Evolutionary conservation across 2,888 invertebrate genomes (phyloP).

Genomic region (Catocala nupta): DNA sequence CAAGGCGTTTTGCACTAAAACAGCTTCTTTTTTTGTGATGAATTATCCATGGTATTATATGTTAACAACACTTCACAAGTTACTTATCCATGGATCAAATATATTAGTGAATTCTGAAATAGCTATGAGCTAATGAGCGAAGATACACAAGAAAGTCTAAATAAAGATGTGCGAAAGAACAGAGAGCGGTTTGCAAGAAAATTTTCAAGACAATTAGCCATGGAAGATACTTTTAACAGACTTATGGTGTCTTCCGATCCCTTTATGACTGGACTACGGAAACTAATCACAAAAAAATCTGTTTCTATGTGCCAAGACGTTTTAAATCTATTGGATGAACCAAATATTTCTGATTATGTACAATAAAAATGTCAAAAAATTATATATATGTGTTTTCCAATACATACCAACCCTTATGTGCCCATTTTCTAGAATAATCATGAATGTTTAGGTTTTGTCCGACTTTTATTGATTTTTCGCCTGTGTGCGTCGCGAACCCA

Average conservation of each 20-base stretch:
- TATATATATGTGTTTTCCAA: no score
- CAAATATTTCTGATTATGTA: no score
- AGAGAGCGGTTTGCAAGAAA: conserved; percentile 19
- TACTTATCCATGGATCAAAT: conserved; percentile 13
- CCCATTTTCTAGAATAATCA: no score
- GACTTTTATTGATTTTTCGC: no score
- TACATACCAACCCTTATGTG: no score
- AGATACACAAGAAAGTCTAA: conserved; percentile 21
- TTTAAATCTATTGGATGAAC: no score
- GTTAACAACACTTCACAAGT: conserved; percentile 14
- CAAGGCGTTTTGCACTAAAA: conserved; percentile 3
- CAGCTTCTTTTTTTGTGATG: conserved; percentile 1
- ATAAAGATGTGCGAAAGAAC: conserved; percentile 17
- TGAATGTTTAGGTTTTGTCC: no score
- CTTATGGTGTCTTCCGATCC: conserved; percentile 1
- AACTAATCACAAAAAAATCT: neutral
- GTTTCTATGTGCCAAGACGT: neutral
- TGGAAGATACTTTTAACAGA: conserved; percentile 31
- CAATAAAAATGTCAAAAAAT: no score
- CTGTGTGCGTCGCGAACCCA: no score
- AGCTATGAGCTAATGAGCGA: conserved; percentile 20
- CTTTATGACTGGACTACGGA: neutral
- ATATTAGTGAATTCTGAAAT: conserved; percentile 9
- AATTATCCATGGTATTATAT: conserved; percentile 19
- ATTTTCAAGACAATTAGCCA: conserved; percentile 13